Evolutionary conservation across 2,888 invertebrate species (phyloP), one percentile per base, ranked within the genome.

Genomic region (Carpatolechia fugitivella): DNA sequence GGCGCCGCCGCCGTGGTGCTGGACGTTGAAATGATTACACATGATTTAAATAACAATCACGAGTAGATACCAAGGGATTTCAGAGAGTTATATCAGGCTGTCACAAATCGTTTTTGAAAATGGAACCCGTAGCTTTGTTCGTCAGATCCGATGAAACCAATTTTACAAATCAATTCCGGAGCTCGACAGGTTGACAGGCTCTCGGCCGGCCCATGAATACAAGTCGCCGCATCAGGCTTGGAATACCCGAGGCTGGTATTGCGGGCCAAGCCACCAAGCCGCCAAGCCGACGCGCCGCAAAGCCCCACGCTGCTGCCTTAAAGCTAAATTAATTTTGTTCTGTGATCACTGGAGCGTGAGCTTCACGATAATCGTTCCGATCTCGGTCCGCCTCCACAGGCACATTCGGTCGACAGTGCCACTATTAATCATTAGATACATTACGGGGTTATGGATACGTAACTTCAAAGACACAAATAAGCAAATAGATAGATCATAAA

Each of bases 301-400:
- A 49, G n/a, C 62, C 59, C 64, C 63, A 65, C 60, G 63, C 63
- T 68, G 70, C 69, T 68, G 70, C 69, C 74, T 78, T 72, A 72
- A 69, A 78, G 72, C 80, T 80, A 82, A 85, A 86, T 86, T 85
- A 87, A 87, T 88, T 83, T 84, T 79, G 79, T 75, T 70, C 76
- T 76, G 74, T 80, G 84, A 79, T 75, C 86, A 80, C 68, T 78
- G 75, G 70, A 79, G 75, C 80, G 80, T 78, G 68, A 82, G 71
- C 69, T 66, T 71, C 74, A 73, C 79, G 82, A 84, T 85, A 87
- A 82, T 84, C 80, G 79, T 75, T 75, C 72, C 70, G 68, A 85
- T 84, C 83, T 84, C 71, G 70, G 72, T 64, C 63, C 63, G 61
- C 64, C 68, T 62, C 65, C 68, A 66, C 62, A 69, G 64, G 67